phyloP scores from a whole-genome alignment of 2,888 invertebrate genomes.

The Rhagonycha lutea region DNA sequence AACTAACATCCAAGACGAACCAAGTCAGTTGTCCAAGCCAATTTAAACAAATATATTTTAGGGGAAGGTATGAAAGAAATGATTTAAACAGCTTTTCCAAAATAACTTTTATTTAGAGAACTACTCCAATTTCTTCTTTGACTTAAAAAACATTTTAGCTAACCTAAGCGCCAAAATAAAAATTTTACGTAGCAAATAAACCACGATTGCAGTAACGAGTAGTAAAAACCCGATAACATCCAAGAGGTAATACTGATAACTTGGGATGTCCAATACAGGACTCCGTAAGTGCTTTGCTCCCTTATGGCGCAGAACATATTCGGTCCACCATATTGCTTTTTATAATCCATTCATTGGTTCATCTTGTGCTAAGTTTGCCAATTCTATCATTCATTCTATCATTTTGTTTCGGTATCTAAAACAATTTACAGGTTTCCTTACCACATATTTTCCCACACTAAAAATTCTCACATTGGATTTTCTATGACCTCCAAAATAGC shows the following conservation, averaged over 20 bases:
- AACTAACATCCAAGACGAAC: too few relatives aligned
- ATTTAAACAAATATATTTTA: too few relatives aligned
- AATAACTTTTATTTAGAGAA: too few relatives aligned
- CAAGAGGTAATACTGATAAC: not conserved
- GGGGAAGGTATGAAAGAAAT: too few relatives aligned
- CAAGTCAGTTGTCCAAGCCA: too few relatives aligned
- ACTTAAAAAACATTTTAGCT: too few relatives aligned
- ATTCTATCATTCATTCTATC: not conserved
- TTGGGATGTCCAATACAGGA: not conserved
- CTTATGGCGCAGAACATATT: constrained; percentile 2
- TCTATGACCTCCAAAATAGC: not conserved
- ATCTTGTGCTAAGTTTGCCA: not conserved
- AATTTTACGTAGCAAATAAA: not conserved
- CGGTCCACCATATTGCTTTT: constrained; percentile 3
- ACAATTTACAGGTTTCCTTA: not conserved
- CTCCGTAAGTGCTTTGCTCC: not conserved
- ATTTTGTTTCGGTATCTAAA: not conserved
- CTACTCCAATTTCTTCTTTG: not conserved
- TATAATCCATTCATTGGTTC: not conserved
- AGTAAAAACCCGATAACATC: not conserved
- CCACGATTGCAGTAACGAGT: not conserved
- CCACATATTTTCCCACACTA: not conserved
- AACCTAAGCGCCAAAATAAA: not conserved
- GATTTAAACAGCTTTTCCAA: too few relatives aligned
- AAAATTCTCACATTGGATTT: not conserved